Conservation (phyloP, 2,888 invertebrate genomes). For the Uloborus plumipes region DNA sequence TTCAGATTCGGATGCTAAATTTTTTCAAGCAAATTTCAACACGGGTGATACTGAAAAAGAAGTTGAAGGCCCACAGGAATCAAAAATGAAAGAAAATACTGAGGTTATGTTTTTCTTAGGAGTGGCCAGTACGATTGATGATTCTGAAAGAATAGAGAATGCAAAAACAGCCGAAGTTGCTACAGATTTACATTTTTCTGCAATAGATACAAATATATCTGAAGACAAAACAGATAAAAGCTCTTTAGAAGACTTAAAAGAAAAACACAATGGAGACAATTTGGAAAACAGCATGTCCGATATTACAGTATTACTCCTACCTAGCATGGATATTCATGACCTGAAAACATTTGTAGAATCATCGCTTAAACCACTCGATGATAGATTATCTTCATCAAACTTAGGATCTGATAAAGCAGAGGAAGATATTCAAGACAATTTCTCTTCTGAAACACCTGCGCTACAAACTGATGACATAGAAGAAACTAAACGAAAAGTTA, state of each 20-base stretch:
- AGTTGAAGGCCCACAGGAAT: too few species aligned
- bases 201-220: background rate
- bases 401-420: too few species aligned
- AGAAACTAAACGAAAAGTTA: slow-evolving; percentile 8
- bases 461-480: background rate
- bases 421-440: background rate
- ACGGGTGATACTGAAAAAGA: too few species aligned
- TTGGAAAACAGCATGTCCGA: background rate
- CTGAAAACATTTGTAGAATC: slow-evolving; percentile 31
- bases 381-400: too few species aligned
- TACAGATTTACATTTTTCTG: background rate
- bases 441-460: background rate
- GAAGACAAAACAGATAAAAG: background rate
- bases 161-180: background rate
- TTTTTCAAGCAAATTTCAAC: too few species aligned
- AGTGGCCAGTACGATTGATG: slow-evolving; percentile 29
- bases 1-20: too few species aligned
- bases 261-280: background rate
- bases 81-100: background rate
- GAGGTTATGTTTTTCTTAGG: slow-evolving; percentile 39
- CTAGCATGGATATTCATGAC: slow-evolving; percentile 36
- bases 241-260: background rate
- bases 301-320: slow-evolving; percentile 37
- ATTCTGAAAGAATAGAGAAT: background rate
- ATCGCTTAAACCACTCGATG: background rate